These are phyloP conservation scores for Germaria angustata DNA, from an alignment of 2,888 invertebrate species.

Conservation along the genomic window DNA sequence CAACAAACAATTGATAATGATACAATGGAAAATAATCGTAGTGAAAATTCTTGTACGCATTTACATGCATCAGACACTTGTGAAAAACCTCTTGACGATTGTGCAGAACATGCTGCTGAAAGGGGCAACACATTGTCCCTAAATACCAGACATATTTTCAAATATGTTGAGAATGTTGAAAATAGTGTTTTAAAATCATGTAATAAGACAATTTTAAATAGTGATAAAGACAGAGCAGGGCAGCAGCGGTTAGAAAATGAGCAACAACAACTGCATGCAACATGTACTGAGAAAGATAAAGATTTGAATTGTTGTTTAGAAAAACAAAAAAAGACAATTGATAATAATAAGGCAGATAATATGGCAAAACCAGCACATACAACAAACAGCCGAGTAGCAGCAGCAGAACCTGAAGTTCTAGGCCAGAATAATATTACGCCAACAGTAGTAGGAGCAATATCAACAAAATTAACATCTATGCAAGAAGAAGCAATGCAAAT, in stretches of 20 bases:
- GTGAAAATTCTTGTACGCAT: not conserved
- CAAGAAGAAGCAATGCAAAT: constrained; percentile 52
- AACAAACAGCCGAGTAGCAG: constrained; percentile 20
- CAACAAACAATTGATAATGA: constrained; percentile 33
- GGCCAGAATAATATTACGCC: constrained; percentile 11
- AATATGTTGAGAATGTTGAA: not conserved
- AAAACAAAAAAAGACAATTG: constrained; percentile 50
- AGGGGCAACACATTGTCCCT: not conserved
- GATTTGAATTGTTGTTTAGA: constrained; percentile 25
- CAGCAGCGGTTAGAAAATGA: not conserved
- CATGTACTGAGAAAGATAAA: constrained; percentile 1
- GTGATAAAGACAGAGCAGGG: not conserved
- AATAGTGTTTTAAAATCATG: constrained; percentile 3
- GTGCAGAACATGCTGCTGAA: not conserved
- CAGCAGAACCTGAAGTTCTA: constrained; percentile 10
- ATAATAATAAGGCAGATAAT: constrained; percentile 36
- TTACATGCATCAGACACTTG: not conserved
- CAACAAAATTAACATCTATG: constrained; percentile 32
- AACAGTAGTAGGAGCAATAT: not conserved
- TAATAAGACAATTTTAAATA: not conserved
- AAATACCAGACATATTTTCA: constrained; percentile 26
- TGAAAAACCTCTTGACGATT: not conserved
- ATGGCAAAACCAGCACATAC: not conserved
- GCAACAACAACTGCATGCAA: not conserved
- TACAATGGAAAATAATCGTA: constrained; percentile 16